Percentiles rank a stretch among this genome's conserved stretches.
Evolutionary conservation across 2,888 invertebrate species (phyloP).

Genomic region (Linnaemya tessellans): DNA sequence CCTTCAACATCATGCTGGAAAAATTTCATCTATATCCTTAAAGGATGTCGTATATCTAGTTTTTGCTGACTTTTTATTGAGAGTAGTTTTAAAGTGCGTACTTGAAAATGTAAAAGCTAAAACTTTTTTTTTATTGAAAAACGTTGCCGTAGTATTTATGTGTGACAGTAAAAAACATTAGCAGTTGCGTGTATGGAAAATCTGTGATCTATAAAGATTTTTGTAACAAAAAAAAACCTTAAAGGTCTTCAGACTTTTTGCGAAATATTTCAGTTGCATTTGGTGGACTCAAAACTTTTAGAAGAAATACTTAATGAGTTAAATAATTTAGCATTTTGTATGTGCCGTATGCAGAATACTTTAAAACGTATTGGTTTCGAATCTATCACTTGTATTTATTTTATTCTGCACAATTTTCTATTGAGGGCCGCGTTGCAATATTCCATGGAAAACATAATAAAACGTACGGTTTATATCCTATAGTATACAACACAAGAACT

Average conservation of each 20-base stretch:
- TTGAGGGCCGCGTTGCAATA: too few species aligned
- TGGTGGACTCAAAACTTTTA: too few species aligned
- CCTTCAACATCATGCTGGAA: constrained; percentile 47
- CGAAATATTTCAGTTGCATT: too few species aligned
- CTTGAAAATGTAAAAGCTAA: constrained; percentile 32
- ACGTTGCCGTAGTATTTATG: not conserved
- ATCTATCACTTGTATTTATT: too few species aligned
- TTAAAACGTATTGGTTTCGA: too few species aligned
- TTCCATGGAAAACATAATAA: too few species aligned
- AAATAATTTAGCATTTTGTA: too few species aligned
- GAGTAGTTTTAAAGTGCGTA: constrained; percentile 32
- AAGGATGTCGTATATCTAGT: constrained; percentile 26
- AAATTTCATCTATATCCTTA: constrained; percentile 37
- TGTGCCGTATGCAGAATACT: too few species aligned
- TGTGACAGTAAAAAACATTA: not conserved
- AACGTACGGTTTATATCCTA: too few species aligned
- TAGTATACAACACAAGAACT: too few species aligned
- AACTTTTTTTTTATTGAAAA: constrained; percentile 8
- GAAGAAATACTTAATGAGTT: too few species aligned
- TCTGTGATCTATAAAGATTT: not conserved
- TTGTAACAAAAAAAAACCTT: not conserved
- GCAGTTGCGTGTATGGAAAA: not conserved
- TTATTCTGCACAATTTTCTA: too few species aligned
- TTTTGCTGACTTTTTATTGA: constrained; percentile 57
- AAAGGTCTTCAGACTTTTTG: not conserved